Evolutionary conservation across 1,140 invertebrate species (phyloP).

Genomic region (Zaprionus lachaisei): DNA sequence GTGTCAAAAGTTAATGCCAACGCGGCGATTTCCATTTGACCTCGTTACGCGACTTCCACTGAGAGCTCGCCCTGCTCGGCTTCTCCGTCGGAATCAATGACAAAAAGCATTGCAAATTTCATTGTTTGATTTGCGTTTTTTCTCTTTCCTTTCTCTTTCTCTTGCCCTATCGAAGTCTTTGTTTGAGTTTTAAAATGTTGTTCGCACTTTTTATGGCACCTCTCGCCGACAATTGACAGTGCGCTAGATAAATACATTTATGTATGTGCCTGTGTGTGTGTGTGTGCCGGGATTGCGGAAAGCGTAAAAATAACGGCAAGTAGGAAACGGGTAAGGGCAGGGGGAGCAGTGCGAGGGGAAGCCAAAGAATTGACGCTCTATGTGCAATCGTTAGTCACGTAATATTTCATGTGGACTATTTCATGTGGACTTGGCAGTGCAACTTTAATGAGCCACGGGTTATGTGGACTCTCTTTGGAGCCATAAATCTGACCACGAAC

Average conservation of each 20-base stretch:
- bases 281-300: constrained; percentile 10
- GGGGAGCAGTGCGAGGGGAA: no score
- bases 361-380: not conserved
- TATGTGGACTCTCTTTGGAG: not conserved
- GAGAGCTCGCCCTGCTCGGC: constrained; percentile 3
- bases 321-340: not conserved
- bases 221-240: constrained; percentile 64
- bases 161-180: constrained; percentile 37
- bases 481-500: constrained; percentile 4
- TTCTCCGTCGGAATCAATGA: constrained; percentile 48
- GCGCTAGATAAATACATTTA: constrained; percentile 17
- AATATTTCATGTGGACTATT: constrained; percentile 9
- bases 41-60: constrained; percentile 67
- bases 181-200: constrained; percentile 67
- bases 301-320: constrained; percentile 10
- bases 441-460: constrained; percentile 1
- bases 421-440: not conserved
- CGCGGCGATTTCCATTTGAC: constrained; percentile 81
- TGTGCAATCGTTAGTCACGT: constrained; percentile 1
- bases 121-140: constrained; percentile 50
- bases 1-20: constrained; percentile 81
- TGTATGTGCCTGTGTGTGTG: constrained; percentile 9
- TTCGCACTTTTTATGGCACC: constrained; percentile 70
- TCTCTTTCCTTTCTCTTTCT: not conserved
- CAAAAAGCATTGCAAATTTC: constrained; percentile 61